phyloP scores from a whole-genome alignment of 2,888 invertebrate species.

The Vesta saturnalis region DNA sequence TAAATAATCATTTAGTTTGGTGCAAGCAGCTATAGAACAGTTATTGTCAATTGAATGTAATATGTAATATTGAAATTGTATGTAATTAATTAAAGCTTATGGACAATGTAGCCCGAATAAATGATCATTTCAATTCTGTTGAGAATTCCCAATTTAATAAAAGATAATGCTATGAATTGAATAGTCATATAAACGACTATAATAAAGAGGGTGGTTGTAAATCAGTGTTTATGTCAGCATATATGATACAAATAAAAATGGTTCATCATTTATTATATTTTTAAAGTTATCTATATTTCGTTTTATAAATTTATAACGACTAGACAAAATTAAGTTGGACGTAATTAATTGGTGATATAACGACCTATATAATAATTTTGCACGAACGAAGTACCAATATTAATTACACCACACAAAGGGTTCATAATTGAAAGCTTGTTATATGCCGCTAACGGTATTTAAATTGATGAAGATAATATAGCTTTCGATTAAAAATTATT shows the following conservation, averaged over 20 bases:
- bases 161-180: too few relatives aligned
- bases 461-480: conserved; percentile 1
- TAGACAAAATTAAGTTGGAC: not conserved
- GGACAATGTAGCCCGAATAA: too few relatives aligned
- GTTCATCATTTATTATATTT: not conserved
- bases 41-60: too few relatives aligned
- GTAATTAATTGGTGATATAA: conserved; percentile 6
- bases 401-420: conserved; percentile 6
- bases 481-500: not conserved
- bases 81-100: too few relatives aligned
- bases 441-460: conserved; percentile 2
- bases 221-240: too few relatives aligned
- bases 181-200: too few relatives aligned
- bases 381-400: conserved; percentile 10
- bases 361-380: conserved; percentile 11
- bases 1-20: too few relatives aligned
- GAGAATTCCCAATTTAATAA: too few relatives aligned
- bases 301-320: not conserved
- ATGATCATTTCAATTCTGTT: too few relatives aligned
- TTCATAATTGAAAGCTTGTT: conserved; percentile 8
- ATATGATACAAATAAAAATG: not conserved
- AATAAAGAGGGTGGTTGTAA: too few relatives aligned
- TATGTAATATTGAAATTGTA: too few relatives aligned
- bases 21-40: too few relatives aligned
- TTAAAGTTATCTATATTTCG: not conserved